Conservation (phyloP, 2,888 invertebrate species). For the Smittia aterrima region DNA sequence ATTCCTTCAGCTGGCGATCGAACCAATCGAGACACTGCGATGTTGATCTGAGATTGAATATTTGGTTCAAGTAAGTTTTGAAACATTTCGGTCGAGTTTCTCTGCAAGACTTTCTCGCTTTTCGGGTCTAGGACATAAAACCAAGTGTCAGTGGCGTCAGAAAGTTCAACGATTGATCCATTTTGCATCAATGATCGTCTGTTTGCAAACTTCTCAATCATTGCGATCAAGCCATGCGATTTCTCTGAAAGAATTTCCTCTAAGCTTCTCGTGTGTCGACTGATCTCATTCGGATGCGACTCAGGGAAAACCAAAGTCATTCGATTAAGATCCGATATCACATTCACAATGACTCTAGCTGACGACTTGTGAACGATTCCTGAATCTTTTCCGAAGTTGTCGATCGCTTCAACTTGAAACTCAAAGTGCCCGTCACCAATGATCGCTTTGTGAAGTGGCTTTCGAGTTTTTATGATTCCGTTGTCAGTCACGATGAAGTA, state of each 20-base stretch:
- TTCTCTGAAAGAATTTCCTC: constrained; percentile 56
- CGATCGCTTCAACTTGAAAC: constrained; percentile 66
- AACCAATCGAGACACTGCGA: constrained; percentile 66
- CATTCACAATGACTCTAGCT: constrained; percentile 59
- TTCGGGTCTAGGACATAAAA: constrained; percentile 80
- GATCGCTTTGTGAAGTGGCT: constrained; percentile 68
- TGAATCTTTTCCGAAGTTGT: constrained; percentile 56
- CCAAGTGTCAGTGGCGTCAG: constrained; percentile 80
- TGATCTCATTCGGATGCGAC: constrained; percentile 68
- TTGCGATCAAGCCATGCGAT: constrained; percentile 68
- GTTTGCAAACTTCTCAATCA: constrained; percentile 78
- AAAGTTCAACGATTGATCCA: constrained; percentile 68
- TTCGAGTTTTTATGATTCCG: constrained; percentile 73
- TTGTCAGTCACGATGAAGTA: constrained; percentile 75
- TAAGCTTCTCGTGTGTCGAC: constrained; percentile 56
- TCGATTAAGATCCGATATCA: constrained; percentile 73
- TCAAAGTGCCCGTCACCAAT: constrained; percentile 58
- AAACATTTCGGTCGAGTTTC: constrained; percentile 69
- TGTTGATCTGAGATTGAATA: constrained; percentile 65
- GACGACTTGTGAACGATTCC: constrained; percentile 50
- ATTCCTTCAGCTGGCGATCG: constrained; percentile 68
- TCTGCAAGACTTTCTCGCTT: constrained; percentile 68
- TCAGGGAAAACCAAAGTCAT: constrained; percentile 75
- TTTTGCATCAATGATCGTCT: constrained; percentile 71
- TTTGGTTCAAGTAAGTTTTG: constrained; percentile 65